Evolutionary conservation across 2,888 invertebrate species (phyloP), one percentile per base, ranked within the genome.

Genomic region (Lapara coniferarum): DNA sequence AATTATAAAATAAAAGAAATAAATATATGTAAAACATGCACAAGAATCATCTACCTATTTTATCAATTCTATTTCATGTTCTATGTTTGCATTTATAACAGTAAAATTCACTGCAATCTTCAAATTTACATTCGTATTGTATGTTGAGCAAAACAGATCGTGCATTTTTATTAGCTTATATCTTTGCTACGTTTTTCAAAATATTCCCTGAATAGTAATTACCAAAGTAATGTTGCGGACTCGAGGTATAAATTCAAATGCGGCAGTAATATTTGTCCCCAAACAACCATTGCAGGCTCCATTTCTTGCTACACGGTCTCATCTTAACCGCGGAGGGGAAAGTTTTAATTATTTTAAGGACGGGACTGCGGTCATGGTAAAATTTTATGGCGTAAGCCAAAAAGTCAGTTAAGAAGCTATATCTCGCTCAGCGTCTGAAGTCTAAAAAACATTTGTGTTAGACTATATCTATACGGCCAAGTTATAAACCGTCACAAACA

Each of bases 271-370:
- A 63, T 63, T 49, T 63, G 63, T 63, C 13, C 63, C 59, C 19
- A 19, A 63, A 49, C 57, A 57, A 37, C 63, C 49, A 49, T 63
- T 63, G 19, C 46, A 19, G 46, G 37, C 6, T 49, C 46, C 63
- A 63, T 63, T 63, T 49, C 49, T 63, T 63, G 46, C 46, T 63
- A 46, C 19, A 49, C 49, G 14, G 49, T 13, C 63, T 49, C 19
- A 19, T 49, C 57, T 57, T 57, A 57, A 57, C 25, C 63, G 49
- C 19, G 16, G 1, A 13, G 30, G 19, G 2, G 3, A 63, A 63
- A 63, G 63, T 63, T 63, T 63, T 49, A 63, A 63, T 63, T 63
- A 49, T 63, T 59, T 59, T 49, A 46, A n/a, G 13, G 46, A 12
- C 19, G 13, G 12, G 49, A 19, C 10, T 59, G 44, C 16, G 19